Evolutionary conservation across 2,113 vertebrate genomes (phyloP).

Genomic region (Mustela nigripes): DNA sequence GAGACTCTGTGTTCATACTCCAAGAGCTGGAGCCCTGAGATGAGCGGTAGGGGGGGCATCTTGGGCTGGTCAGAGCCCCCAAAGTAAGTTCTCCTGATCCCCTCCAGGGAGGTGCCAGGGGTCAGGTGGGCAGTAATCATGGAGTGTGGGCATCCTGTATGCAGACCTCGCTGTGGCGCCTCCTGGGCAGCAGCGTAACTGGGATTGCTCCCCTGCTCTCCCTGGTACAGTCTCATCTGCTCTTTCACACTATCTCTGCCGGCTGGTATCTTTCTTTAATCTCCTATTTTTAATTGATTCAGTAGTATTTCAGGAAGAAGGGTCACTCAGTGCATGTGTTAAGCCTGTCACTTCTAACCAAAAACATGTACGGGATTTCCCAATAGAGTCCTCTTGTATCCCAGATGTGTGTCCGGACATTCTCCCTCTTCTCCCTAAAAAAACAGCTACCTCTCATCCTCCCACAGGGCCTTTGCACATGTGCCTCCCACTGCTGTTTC

Average conservation of each 20-base stretch:
- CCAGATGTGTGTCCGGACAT: no score
- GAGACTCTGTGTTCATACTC: accelerated
- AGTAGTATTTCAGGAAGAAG: neutral
- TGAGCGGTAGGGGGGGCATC: accelerated
- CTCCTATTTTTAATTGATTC: no score
- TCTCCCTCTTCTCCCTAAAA: neutral
- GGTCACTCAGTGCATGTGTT: no score
- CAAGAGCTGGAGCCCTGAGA: neutral
- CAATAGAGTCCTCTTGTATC: neutral
- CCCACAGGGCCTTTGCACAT: neutral
- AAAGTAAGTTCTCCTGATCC: neutral
- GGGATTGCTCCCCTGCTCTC: no score
- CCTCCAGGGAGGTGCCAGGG: neutral
- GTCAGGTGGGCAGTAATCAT: neutral
- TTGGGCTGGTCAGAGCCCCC: neutral
- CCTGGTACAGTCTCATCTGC: accelerated
- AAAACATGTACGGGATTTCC: neutral
- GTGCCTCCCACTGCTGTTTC: no score
- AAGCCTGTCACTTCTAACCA: neutral
- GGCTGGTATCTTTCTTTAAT: neutral
- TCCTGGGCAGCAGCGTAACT: accelerated
- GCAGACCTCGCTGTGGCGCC: neutral
- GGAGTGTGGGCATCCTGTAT: no score
- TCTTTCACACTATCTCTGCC: no score
- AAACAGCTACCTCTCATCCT: neutral